A percentile compares a stretch with the other conserved stretches of the same genome.
phyloP scores from a whole-genome alignment of 1,140 invertebrate genomes.

The Rhyacophila brunnea region DNA sequence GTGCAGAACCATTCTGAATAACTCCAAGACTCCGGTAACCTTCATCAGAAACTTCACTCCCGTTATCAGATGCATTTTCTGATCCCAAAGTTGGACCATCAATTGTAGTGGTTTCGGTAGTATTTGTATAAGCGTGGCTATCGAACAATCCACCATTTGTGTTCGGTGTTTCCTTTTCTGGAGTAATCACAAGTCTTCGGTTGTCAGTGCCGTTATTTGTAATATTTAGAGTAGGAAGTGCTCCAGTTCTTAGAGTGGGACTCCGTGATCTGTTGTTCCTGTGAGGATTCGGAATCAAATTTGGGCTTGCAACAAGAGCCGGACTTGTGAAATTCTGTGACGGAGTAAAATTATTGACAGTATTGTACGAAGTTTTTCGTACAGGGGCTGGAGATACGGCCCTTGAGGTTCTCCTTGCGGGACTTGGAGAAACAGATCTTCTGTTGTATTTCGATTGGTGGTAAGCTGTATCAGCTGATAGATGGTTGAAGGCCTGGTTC shows the following conservation, averaged over 20 bases:
- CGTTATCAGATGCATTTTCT: slow-evolving; percentile 73
- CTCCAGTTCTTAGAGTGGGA: slow-evolving; percentile 45
- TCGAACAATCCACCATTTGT: slow-evolving; percentile 31
- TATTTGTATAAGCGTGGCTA: slow-evolving; percentile 22
- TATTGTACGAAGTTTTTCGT: slow-evolving; percentile 8
- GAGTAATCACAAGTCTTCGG: slow-evolving; percentile 43
- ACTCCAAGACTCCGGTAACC: slow-evolving; percentile 79
- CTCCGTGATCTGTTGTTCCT: slow-evolving; percentile 53
- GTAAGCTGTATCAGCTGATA: slow-evolving; percentile 28
- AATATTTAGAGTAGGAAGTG: slow-evolving; percentile 36
- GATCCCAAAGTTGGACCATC: slow-evolving; percentile 44
- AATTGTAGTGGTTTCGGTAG: slow-evolving; percentile 37
- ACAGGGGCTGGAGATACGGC: slow-evolving; percentile 23
- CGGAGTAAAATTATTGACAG: neutral
- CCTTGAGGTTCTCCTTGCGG: slow-evolving; percentile 18
- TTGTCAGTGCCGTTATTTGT: slow-evolving; percentile 51
- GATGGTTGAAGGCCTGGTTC: slow-evolving; percentile 30
- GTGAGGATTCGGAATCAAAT: slow-evolving; percentile 24
- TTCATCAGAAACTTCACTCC: slow-evolving; percentile 84
- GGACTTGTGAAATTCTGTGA: slow-evolving; percentile 17
- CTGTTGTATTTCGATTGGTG: slow-evolving; percentile 28
- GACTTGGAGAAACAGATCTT: slow-evolving; percentile 30
- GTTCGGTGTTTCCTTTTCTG: slow-evolving; percentile 38
- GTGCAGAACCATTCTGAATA: slow-evolving; percentile 56
- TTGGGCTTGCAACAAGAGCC: slow-evolving; percentile 15